Evolutionary conservation across 2,888 invertebrate species (phyloP).

Genomic region (Watsonalla binaria): DNA sequence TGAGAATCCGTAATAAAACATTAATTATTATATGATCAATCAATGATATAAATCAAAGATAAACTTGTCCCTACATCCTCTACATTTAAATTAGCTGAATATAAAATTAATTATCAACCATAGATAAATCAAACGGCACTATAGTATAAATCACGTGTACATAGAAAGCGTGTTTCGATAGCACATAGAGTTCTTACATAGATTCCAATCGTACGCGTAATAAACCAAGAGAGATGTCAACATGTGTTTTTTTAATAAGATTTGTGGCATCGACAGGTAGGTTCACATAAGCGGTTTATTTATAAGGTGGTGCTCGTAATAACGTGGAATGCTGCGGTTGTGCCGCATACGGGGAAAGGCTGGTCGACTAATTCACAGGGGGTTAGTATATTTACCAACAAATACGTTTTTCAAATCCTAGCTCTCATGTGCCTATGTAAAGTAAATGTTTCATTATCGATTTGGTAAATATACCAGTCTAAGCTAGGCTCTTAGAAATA

Average conservation of each 20-base stretch:
- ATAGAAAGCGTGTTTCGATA: constrained; percentile 1
- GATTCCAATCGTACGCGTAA: constrained; percentile 14
- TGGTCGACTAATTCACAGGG: constrained; percentile 35
- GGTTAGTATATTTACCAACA: constrained; percentile 23
- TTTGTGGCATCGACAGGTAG: constrained; percentile 58
- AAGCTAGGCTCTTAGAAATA: no score
- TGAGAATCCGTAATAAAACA: no score
- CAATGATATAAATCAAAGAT: no score
- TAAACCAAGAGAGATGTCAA: constrained; percentile 54
- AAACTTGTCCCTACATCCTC: background rate
- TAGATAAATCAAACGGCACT: background rate
- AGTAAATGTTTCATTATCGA: no score
- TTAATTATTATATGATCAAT: no score
- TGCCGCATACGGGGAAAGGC: constrained; percentile 43
- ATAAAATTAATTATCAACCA: background rate
- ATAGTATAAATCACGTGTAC: constrained; percentile 1
- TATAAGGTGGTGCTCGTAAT: constrained; percentile 63
- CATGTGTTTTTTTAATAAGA: constrained; percentile 47
- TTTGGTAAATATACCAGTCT: no score
- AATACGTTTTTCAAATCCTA: no score
- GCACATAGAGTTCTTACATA: constrained; percentile 13
- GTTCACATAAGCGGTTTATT: constrained; percentile 63
- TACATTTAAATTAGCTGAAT: background rate
- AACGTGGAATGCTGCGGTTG: constrained; percentile 67
- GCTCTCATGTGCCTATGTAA: no score